phyloP scores from a whole-genome alignment of 2,797 vertebrate species.

The Thunnus albacares region DNA sequence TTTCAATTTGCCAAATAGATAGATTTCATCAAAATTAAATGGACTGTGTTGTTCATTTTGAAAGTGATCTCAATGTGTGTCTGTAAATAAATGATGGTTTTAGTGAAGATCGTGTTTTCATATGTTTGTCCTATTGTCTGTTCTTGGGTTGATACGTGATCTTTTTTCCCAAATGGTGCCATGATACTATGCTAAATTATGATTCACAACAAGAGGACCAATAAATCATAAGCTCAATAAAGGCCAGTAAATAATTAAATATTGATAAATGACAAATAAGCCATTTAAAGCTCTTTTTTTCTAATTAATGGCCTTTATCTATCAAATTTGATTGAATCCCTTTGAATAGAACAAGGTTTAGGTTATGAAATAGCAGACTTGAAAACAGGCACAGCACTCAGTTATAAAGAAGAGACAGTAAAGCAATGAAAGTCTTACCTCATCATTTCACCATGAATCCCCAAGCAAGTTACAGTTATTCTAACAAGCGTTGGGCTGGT shows the following conservation, averaged over 20 bases:
- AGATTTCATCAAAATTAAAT: slow-evolving; percentile 60
- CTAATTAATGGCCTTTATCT: not conserved
- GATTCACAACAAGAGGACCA: slow-evolving; percentile 19
- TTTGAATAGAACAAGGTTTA: not conserved
- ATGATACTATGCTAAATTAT: slow-evolving; percentile 1
- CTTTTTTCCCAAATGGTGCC: slow-evolving; percentile 5
- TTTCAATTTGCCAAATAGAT: slow-evolving; percentile 80
- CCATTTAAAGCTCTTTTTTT: not conserved
- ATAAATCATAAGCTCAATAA: slow-evolving; percentile 2
- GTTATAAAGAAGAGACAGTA: slow-evolving; percentile 8
- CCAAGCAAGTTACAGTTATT: slow-evolving; percentile 10
- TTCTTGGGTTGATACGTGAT: not conserved
- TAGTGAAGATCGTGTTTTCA: slow-evolving; percentile 63
- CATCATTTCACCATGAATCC: slow-evolving; percentile 22
- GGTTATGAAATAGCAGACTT: slow-evolving; percentile 13
- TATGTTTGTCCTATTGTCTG: slow-evolving; percentile 13
- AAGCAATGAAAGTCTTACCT: slow-evolving; percentile 17
- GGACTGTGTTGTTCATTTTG: slow-evolving; percentile 65
- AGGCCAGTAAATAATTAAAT: slow-evolving; percentile 1
- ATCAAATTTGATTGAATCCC: slow-evolving; percentile 1
- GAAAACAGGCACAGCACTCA: not conserved
- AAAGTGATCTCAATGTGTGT: slow-evolving; percentile 71
- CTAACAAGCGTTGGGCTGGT: slow-evolving; percentile 38
- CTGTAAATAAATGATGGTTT: slow-evolving; percentile 84
- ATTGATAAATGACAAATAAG: not conserved